Base-by-base conservation (phyloP, 2,797 vertebrate species). In the Characodon lateralis region DNA sequence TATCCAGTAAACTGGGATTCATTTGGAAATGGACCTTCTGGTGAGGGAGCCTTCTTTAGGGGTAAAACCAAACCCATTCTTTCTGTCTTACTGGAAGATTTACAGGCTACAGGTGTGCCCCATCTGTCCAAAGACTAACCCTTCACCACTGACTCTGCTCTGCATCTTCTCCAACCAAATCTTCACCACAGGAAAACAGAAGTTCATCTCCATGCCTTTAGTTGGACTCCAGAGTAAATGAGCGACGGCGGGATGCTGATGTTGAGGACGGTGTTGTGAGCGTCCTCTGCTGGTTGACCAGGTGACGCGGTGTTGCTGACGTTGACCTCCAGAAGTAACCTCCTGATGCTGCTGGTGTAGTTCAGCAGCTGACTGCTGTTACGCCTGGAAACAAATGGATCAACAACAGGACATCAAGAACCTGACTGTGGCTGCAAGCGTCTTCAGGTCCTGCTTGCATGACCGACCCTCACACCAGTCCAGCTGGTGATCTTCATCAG, bases 261-360 rank as follows among this genome's bases (percentile, higher is more conserved):
- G 20, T 74, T 91, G 22, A 94, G 13, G 1, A 66, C 7, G 0
- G 88, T 48, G 1, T 78, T 71, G 80, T 93, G 90, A 74, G 93
- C 93, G 0, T 94, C 93, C 53, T 93, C 93, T 28, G 89, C 91
- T 0, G 39, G 80, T 73, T 41, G 83, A 1, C 51, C 78, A 0
- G 7, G 70, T 5, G 83, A 87, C 0, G 80, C 74, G 0, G 39
- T 72, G 79, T 93, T 93, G 79, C 78, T 92, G 61, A 92, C 3
- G 0, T 88, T 85, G 0, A 92, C 83, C 73, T 89, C 81, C 73
- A 93, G 76, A 13, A 87, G 35, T 43, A 93, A 13, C 18, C 69
- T 72, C 26, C 61, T 78, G 2, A 88, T 39, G 8, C n/a, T 76
- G 70, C 16, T 24, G 16, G 76, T 39, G 61, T 84, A 90, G 41